Base-by-base conservation (phyloP, 2,888 invertebrate species). In the Deladenus siricidicola region DNA sequence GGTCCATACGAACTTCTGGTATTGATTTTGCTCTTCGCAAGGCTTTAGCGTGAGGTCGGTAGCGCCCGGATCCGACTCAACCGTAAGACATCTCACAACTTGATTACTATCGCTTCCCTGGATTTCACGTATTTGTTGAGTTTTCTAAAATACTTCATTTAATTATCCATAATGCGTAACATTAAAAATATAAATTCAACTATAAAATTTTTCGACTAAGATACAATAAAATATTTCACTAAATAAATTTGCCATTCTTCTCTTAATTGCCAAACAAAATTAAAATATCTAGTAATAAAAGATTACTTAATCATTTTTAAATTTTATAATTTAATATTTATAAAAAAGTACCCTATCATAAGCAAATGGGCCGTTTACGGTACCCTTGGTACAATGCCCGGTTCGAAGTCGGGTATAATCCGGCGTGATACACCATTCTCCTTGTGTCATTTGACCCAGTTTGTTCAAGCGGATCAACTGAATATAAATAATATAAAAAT, bases 291-390 rank as follows among this genome's bases (percentile, higher is more conserved):
- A n/a, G n/a, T n/a, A n/a, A n/a, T n/a, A n/a, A n/a, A n/a, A n/a
- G n/a, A n/a, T n/a, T n/a, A n/a, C n/a, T n/a, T n/a, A n/a, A n/a
- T n/a, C n/a, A n/a, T n/a, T n/a, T n/a, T n/a, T n/a, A n/a, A n/a
- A n/a, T n/a, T 10, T 14, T 34, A 34, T 10, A 34, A 10, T 34
- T 34, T 34, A 34, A 34, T 6, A 34, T 10, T 14, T 42, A 3
- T n/a, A 28, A 55, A 19, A 30, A 59, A 47, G 71, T 70, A 82
- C 86, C 74, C 88, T 86, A 74, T 91, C 88, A 79, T 88, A 94
- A 78, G 87, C 84, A 94, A 94, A 98, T 0, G 90, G 91, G 0
- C 96, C 96, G 78, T 90, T 88, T 1, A 90, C 92, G 17, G 89
- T 89, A 54, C 93, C 93, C 60, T 90, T 84, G 55, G 88, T 85